Base-by-base conservation (phyloP, 2,888 invertebrate species). In the Sylvicola fuscatus region DNA sequence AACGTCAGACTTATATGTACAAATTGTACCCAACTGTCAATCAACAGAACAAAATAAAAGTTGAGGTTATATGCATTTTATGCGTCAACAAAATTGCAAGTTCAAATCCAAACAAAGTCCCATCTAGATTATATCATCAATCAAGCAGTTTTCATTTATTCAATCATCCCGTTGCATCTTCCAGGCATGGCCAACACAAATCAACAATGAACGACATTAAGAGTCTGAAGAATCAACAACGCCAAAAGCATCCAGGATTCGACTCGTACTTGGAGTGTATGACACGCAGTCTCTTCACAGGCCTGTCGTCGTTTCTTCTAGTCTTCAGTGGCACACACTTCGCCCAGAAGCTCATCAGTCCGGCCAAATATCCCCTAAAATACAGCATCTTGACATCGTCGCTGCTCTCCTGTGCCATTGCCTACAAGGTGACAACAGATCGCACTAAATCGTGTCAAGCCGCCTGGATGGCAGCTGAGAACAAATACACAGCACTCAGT, bases 241-340 rank as follows among this genome's bases (percentile, higher is more conserved):
- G 53, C 32, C 54, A 52, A 10, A 52, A 49, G 39, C 60, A 61
- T 47, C 62, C 61, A 3, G 60, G 57, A 14, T 60, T 61, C 41
- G 58, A 55, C 45, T 52, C 53, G 2, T 63, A 63, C 40, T 43
- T 62, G 31, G 56, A 63, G 44, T 63, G 63, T 41, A 61, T 62
- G 58, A 56, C 58, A 27, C 49, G 62, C 39, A 48, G 59, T 0
- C 46, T 61, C 3, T 56, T 62, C 36, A 53, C 55, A 2, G 63
- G 63, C 10, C 36, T 63, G 3, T 15, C 17, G 4, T 3, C 6
- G 8, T 14, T 14, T 14, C 6, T 28, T 4, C 10, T 37, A 61
- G 62, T 56, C 13, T 63, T 63, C 45, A 55, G 62, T 3, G 51
- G 52, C n/a, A 43, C 51, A 2, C 60, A 60, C 43, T 57, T 63